Base-by-base conservation (phyloP, 2,797 vertebrate species). In the Darevskia mixta region DNA sequence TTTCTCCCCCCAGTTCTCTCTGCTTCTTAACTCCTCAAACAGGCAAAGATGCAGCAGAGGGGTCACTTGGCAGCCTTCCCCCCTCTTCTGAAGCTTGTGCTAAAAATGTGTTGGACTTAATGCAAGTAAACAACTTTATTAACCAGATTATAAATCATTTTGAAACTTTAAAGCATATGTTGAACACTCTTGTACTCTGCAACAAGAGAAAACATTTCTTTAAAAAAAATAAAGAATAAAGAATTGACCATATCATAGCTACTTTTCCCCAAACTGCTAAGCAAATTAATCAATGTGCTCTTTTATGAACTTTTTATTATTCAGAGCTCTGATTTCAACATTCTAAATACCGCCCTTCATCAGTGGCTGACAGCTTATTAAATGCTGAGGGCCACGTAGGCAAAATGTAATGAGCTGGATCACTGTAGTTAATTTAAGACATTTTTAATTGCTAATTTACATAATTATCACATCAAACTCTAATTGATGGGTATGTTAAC, bases 231-330 rank as follows among this genome's bases (percentile, higher is more conserved):
- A 61, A 61, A 17, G 18, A 17, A 64, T 64, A 64, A 64, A 91
- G 88, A 94, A 80, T 67, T 91, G 67, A 66, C 5, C 8, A 83
- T 77, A 83, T 4, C 45, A 92, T 10, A 76, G 7, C 35, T 78
- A 18, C 38, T 82, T 79, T 55, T 93, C 29, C 43, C 85, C 81
- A 55, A 71, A 89, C 83, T 82, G 41, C 79, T 89, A 92, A 92
- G 87, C 77, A 90, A 91, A 92, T 89, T 88, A 86, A 82, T 90
- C 89, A 87, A 90, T 87, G 69, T 77, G 10, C 38, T 90, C 41
- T 83, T 91, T 85, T 90, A 86, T 67, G 83, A 27, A 71, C 38
- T 25, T 9, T 64, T 71, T n/a, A 4, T 90, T 94, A 81, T 93
- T 94, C 78, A 88, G 3, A 32, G 58, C 9, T 66, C n/a, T 49